phyloP scores from a whole-genome alignment of 2,797 vertebrate species.

The Neosilurus hyrtlii region DNA sequence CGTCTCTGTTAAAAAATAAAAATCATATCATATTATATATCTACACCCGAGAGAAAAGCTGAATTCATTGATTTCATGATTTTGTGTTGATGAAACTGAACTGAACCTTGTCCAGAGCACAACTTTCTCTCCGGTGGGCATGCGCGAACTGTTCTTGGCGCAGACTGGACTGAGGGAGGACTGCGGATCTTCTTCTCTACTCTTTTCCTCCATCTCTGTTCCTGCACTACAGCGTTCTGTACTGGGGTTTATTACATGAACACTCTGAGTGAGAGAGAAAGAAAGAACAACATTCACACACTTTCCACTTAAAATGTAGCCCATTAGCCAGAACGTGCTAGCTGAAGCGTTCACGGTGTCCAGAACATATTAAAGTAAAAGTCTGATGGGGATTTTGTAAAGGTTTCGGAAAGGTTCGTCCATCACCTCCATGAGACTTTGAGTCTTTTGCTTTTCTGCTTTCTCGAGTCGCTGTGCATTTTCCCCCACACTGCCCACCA shows the following conservation, averaged over 20 bases:
- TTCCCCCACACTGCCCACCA: background rate
- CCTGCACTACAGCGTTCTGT: background rate
- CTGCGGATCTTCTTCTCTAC: background rate
- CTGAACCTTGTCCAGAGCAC: conserved; percentile 84
- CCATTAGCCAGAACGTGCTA: background rate
- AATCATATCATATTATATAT: background rate
- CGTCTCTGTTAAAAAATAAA: conserved; percentile 75
- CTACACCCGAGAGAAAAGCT: background rate
- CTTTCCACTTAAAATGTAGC: background rate
- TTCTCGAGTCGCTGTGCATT: background rate
- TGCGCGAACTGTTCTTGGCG: conserved; percentile 84
- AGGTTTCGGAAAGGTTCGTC: background rate
- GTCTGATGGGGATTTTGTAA: too few relatives aligned
- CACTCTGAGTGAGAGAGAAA: background rate
- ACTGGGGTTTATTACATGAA: background rate
- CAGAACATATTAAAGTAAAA: background rate
- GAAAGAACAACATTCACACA: background rate
- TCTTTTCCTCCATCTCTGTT: background rate
- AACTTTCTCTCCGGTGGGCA: conserved; percentile 82
- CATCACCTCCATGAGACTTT: background rate
- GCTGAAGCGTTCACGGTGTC: background rate
- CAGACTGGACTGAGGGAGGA: conserved; percentile 64
- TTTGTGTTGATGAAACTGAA: background rate
- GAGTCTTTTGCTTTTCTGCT: background rate
- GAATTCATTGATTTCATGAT: background rate